Conservation (phyloP, 1,140 invertebrate species). For the Plectrocnemia conspersa region DNA sequence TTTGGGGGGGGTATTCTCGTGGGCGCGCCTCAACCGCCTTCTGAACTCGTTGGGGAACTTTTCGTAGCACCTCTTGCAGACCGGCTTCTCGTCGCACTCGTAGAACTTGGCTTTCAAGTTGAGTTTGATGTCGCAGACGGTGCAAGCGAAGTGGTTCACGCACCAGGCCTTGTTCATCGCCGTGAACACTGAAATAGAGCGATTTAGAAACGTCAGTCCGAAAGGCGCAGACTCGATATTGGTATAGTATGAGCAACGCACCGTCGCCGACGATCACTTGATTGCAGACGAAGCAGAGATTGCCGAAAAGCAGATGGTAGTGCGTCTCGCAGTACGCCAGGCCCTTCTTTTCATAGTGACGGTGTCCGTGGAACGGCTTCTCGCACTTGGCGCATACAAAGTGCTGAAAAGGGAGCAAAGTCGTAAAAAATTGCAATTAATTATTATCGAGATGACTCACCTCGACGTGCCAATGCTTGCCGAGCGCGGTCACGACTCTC, state of each 20-base stretch:
- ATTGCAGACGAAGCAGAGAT: conserved; percentile 98
- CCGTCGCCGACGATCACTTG: conserved; percentile 97
- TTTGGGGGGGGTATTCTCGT: conserved; percentile 59
- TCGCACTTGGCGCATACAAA: conserved; percentile 99
- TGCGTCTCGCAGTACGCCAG: conserved; percentile 99
- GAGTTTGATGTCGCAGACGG: conserved; percentile 95
- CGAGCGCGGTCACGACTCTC: conserved; percentile 92
- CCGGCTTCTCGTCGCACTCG: conserved; percentile 96
- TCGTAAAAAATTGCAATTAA: not conserved
- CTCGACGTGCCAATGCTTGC: conserved; percentile 99
- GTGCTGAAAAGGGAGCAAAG: conserved; percentile 61
- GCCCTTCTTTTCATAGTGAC: conserved; percentile 98
- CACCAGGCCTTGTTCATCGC: conserved; percentile 99
- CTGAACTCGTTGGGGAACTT: conserved; percentile 92
- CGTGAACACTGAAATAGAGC: conserved; percentile 79
- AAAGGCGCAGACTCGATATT: not conserved
- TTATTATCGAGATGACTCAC: conserved; percentile 39
- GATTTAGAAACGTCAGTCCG: not conserved
- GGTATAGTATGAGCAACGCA: conserved; percentile 44
- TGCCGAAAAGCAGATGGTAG: conserved; percentile 98
- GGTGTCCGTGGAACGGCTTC: conserved; percentile 97
- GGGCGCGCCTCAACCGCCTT: conserved; percentile 75
- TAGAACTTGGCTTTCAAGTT: conserved; percentile 99
- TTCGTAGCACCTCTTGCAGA: conserved; percentile 98
- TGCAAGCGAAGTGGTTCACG: conserved; percentile 98